A percentile compares a stretch with the other conserved stretches of the same genome.
phyloP scores from a whole-genome alignment of 2,113 vertebrate species.

The Cyanoramphus novaezelandiae region DNA sequence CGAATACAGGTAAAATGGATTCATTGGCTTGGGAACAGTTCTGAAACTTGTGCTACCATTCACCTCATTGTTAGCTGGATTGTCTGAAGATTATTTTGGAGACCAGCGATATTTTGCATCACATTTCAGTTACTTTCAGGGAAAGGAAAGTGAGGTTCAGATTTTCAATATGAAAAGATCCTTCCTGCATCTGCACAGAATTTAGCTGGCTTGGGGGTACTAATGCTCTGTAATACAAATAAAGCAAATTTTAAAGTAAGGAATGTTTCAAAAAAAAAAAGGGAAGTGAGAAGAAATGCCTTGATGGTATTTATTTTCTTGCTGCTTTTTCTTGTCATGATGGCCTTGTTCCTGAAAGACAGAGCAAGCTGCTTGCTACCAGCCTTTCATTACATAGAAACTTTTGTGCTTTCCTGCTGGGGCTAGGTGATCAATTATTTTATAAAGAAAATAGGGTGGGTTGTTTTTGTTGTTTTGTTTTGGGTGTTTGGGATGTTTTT shows the following conservation, averaged over 20 bases:
- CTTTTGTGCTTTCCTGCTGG: background rate
- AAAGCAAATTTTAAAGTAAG: background rate
- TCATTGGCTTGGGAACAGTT: background rate
- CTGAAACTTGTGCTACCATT: background rate
- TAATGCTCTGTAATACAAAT: background rate
- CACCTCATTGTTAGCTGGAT: background rate
- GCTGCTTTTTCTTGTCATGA: background rate
- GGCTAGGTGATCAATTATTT: constrained; percentile 40
- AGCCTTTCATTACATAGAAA: background rate
- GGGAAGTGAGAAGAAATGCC: background rate
- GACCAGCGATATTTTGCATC: background rate
- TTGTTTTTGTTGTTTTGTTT: background rate
- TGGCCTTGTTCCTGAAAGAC: background rate
- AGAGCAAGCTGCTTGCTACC: background rate
- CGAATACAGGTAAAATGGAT: background rate
- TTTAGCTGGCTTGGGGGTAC: background rate
- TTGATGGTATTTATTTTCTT: background rate
- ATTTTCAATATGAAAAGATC: background rate
- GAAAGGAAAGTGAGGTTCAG: background rate
- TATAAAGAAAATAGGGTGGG: constrained; percentile 43
- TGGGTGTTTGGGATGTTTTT: no score
- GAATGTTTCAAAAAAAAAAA: background rate
- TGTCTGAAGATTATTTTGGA: background rate
- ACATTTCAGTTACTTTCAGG: background rate
- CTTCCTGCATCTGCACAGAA: background rate